Percentiles rank a stretch among this genome's conserved stretches.
Conservation (phyloP, 2,888 invertebrate genomes). For the Steinernema carpocapsae region DNA sequence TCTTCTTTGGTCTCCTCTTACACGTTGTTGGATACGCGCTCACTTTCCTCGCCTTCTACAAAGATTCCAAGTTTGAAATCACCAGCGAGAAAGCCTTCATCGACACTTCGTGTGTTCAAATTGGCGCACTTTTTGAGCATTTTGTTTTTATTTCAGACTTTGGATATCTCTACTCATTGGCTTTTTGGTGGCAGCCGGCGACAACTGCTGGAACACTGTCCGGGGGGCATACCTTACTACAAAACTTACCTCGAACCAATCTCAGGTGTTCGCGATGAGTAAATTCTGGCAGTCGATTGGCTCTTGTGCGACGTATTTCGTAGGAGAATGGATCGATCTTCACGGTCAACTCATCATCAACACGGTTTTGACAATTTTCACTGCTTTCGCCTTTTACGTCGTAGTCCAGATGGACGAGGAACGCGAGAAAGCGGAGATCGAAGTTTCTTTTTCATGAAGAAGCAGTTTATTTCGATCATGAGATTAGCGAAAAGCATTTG, state of each 20-base stretch:
- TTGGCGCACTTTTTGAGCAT: no score
- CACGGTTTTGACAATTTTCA: background rate
- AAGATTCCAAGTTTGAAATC: slow-evolving; percentile 26
- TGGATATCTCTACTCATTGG: slow-evolving; percentile 13
- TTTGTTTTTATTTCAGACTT: background rate
- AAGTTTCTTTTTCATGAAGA: no score
- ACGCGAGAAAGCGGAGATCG: no score
- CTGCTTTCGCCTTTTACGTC: background rate
- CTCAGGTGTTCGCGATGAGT: slow-evolving; percentile 30
- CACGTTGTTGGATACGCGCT: background rate
- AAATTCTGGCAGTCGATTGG: slow-evolving; percentile 25
- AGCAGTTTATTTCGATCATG: no score
- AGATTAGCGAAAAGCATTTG: no score
- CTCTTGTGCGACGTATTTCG: slow-evolving; percentile 3
- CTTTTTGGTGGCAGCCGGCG: background rate
- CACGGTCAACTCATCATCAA: slow-evolving; percentile 19
- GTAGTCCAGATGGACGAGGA: background rate
- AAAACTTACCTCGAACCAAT: background rate
- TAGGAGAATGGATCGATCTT: slow-evolving; percentile 12
- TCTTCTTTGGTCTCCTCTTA: background rate
- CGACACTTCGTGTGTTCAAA: slow-evolving; percentile 2
- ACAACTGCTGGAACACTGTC: slow-evolving; percentile 28
- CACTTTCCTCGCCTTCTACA: slow-evolving; percentile 10
- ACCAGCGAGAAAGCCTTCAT: background rate
- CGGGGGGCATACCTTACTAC: slow-evolving; percentile 18